Evolutionary conservation across 1,140 invertebrate species (phyloP).

Genomic region (Idris sp.): DNA sequence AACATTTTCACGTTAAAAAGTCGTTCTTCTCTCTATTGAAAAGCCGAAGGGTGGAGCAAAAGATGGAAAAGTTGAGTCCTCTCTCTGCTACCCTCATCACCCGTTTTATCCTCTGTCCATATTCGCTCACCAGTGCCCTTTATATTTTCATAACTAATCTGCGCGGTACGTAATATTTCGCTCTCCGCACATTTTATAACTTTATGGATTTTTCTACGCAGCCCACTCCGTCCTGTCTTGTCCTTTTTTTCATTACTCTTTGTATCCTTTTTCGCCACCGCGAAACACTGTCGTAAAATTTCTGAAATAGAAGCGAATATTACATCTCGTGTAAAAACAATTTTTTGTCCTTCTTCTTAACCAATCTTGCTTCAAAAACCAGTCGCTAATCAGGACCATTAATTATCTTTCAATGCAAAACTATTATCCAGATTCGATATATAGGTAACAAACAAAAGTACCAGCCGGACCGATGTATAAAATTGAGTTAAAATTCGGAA

Average conservation of each 20-base stretch:
- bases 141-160: constrained; percentile 78
- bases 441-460: too few species aligned
- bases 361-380: too few species aligned
- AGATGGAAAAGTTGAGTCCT: constrained; percentile 72
- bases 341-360: too few species aligned
- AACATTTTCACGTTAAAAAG: constrained; percentile 56
- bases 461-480: too few species aligned
- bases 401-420: too few species aligned
- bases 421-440: too few species aligned
- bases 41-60: constrained; percentile 65
- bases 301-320: constrained; percentile 63
- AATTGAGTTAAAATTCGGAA: too few species aligned
- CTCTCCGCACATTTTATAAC: constrained; percentile 76
- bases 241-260: constrained; percentile 60
- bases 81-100: constrained; percentile 71
- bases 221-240: constrained; percentile 58
- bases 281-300: constrained; percentile 64
- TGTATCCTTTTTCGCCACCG: constrained; percentile 59
- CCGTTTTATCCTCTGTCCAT: constrained; percentile 66
- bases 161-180: constrained; percentile 75
- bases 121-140: constrained; percentile 69
- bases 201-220: constrained; percentile 76
- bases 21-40: constrained; percentile 63
- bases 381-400: too few species aligned
- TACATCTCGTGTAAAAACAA: constrained; percentile 48